A percentile compares a stretch with the other conserved stretches of the same genome.
These are phyloP conservation scores for Cephus pygmeus DNA, from an alignment of 2,888 invertebrate species.

Conservation along the genomic window DNA sequence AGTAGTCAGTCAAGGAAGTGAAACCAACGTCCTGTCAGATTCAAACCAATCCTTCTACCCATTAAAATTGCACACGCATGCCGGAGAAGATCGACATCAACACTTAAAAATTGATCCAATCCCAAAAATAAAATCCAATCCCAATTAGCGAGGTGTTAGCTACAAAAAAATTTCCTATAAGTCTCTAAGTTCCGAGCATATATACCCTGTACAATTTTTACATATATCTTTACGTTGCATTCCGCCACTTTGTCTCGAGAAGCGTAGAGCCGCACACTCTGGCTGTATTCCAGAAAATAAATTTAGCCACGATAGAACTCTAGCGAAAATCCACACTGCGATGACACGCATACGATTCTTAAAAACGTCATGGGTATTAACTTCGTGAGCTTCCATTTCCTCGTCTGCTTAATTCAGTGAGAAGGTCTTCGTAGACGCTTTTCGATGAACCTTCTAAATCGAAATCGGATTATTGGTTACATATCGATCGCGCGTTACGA, in stretches of 20 bases:
- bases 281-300: conserved; percentile 4
- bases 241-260: background rate
- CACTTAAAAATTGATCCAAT: no score
- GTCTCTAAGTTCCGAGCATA: background rate
- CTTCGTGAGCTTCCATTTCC: background rate
- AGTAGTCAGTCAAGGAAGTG: background rate
- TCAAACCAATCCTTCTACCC: background rate
- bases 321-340: background rate
- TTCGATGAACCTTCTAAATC: background rate
- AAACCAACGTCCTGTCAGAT: background rate
- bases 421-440: background rate
- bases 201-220: background rate
- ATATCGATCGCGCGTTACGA: background rate
- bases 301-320: background rate
- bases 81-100: no score
- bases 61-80: no score
- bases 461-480: background rate
- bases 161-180: background rate
- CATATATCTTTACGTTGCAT: background rate
- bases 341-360: background rate
- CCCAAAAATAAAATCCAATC: no score
- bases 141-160: background rate
- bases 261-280: background rate
- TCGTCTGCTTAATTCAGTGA: background rate
- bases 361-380: background rate